Conservation (phyloP, 2,797 vertebrate genomes). For the Gouania willdenowi region DNA sequence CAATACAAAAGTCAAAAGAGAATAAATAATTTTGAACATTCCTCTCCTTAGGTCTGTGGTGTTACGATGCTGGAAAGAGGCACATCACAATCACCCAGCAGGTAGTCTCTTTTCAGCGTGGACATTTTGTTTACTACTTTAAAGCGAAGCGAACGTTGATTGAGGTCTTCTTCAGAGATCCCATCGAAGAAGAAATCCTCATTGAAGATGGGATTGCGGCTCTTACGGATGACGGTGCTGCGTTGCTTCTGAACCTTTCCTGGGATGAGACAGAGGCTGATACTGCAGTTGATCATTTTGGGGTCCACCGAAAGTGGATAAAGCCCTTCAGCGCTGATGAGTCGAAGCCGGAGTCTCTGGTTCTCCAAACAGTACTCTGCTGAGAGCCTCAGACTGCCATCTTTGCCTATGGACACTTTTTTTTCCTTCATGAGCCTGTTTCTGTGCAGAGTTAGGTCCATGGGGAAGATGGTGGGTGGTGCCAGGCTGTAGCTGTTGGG, state of each 20-base stretch:
- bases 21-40: slow-evolving; percentile 53
- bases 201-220: slow-evolving; percentile 86
- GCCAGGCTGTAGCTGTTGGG: slow-evolving; percentile 59
- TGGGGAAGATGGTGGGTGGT: slow-evolving; percentile 74
- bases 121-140: slow-evolving; percentile 85
- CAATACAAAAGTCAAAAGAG: slow-evolving; percentile 56
- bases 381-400: slow-evolving; percentile 78
- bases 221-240: slow-evolving; percentile 84
- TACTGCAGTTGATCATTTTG: slow-evolving; percentile 82
- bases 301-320: slow-evolving; percentile 74
- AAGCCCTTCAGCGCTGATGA: slow-evolving; percentile 83
- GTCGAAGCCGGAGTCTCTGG: slow-evolving; percentile 81
- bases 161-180: slow-evolving; percentile 77
- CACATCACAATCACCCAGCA: slow-evolving; percentile 73
- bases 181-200: slow-evolving; percentile 90
- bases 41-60: slow-evolving; percentile 31
- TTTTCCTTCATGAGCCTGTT: slow-evolving; percentile 76
- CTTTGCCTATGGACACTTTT: slow-evolving; percentile 69
- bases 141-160: slow-evolving; percentile 75
- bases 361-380: slow-evolving; percentile 81
- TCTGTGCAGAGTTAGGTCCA: slow-evolving; percentile 69
- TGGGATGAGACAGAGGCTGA: slow-evolving; percentile 80
- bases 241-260: slow-evolving; percentile 84
- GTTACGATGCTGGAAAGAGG: slow-evolving; percentile 69
- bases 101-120: slow-evolving; percentile 82